Base-by-base conservation (phyloP, 35 echinoderm and acorn worm genomes). In the Heliocidaris tuberculata region DNA sequence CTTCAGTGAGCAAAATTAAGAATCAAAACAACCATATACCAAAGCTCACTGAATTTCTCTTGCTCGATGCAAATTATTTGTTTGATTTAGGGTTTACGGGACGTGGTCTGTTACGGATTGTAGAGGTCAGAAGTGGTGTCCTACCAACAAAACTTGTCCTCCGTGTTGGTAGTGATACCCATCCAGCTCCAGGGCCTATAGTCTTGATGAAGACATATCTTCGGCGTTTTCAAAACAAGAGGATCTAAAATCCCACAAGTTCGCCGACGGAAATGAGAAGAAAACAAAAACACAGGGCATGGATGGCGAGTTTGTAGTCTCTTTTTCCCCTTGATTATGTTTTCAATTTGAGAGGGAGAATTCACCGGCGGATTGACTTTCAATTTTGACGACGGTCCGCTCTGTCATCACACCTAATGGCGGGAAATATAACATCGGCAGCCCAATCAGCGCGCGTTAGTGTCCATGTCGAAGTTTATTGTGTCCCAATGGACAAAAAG, bases 391-490 rank as follows among this genome's bases (percentile, higher is more conserved):
- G 47, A 89, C 47, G 29, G 87, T 31, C 47, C 47, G 31, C 87
- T 89, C 87, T 89, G 87, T 89, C 87, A 89, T 89, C 87, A 48
- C 47, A 89, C 87, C 87, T 89, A 89, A 89, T 89, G 87, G 87
- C 87, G 87, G 87, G 87, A 32, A 89, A 32, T 47, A 47, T 32
- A 48, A 47, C 87, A 48, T 42, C 87, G 87, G 31, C 8, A 47
- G 87, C 19, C 87, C 87, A 89, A 89, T 89, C 87, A 89, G 31
- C 87, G 31, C 31, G 17, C 24, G 87, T 89, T 89, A 89, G 47
- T 89, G 47, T 89, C 87, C 65, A 78, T 78, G 65, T 78, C 65
- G 21, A 24, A 24, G 15, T n/a, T 19, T 27, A 27, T n/a, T n/a
- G 65, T 78, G 65, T 78, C 65, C 65, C 65, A 78, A 4, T 78